Conservation (phyloP, 2,797 vertebrate genomes). For the Pseudochirops cupreus region DNA sequence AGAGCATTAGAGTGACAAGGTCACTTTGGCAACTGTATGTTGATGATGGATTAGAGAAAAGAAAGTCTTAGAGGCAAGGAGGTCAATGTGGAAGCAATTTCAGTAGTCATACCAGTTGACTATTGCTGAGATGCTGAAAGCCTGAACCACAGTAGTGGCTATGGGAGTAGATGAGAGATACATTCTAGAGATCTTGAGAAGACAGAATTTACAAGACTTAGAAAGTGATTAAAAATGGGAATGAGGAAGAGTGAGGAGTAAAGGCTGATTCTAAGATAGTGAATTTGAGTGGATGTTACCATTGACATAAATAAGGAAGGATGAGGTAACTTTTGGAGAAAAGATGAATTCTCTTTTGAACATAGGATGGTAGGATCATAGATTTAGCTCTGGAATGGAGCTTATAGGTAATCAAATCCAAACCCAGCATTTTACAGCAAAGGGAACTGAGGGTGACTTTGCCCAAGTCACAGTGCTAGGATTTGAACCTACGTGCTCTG, state of each 20-base stretch:
- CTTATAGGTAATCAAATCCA: not conserved
- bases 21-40: not conserved
- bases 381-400: not conserved
- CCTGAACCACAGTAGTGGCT: not conserved
- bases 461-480: not conserved
- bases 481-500: not conserved
- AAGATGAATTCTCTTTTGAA: not conserved
- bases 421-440: not conserved
- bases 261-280: not conserved
- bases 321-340: not conserved
- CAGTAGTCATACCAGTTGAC: too few relatives aligned
- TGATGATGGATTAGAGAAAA: not conserved
- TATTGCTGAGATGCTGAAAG: not conserved
- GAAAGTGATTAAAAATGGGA: too few relatives aligned
- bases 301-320: not conserved
- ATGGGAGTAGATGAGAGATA: not conserved
- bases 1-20: not conserved
- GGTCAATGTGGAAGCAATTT: too few relatives aligned
- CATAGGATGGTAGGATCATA: not conserved
- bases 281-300: not conserved
- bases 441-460: too few relatives aligned
- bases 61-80: not conserved
- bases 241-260: too few relatives aligned
- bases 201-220: not conserved
- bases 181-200: not conserved